These are phyloP conservation scores for Hyppa rectilinea DNA, from an alignment of 2,888 invertebrate genomes.

Conservation along the genomic window DNA sequence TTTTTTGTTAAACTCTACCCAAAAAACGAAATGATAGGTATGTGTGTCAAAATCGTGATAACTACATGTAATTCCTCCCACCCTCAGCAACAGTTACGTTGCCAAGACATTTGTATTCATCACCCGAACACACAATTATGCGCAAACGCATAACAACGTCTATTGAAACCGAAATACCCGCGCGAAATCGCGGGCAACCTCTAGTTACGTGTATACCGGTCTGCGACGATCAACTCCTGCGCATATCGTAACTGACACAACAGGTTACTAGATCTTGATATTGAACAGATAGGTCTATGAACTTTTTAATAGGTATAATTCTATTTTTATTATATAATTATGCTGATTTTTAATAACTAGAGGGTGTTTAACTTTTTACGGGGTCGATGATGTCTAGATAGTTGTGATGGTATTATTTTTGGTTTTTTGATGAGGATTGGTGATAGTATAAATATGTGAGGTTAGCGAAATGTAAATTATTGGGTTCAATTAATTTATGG, in stretches of 20 bases:
- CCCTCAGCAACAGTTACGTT: slow-evolving; percentile 5
- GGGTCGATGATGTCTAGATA: slow-evolving; percentile 16
- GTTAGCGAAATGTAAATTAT: no score
- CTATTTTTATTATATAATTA: slow-evolving; percentile 29
- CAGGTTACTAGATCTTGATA: slow-evolving; percentile 66
- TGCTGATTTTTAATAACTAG: slow-evolving; percentile 13
- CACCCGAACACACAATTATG: slow-evolving; percentile 12
- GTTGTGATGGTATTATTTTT: neutral
- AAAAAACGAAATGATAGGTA: neutral
- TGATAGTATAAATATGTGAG: neutral
- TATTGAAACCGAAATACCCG: slow-evolving; percentile 39
- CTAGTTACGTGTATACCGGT: slow-evolving; percentile 46
- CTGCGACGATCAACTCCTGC: slow-evolving; percentile 47
- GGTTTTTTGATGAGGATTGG: neutral
- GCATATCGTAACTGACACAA: slow-evolving; percentile 54
- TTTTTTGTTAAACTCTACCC: no score
- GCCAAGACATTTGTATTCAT: slow-evolving; percentile 21
- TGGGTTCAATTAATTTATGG: neutral
- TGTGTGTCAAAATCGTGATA: neutral
- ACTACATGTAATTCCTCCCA: neutral
- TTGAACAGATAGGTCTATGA: slow-evolving; percentile 62
- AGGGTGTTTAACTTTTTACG: slow-evolving; percentile 36
- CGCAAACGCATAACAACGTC: slow-evolving; percentile 33
- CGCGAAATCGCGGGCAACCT: slow-evolving; percentile 31
- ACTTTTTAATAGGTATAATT: slow-evolving; percentile 53